These are phyloP conservation scores for Scaptomyza cyrtandrae DNA, from an alignment of 2,888 invertebrate species.

Conservation along the genomic window DNA sequence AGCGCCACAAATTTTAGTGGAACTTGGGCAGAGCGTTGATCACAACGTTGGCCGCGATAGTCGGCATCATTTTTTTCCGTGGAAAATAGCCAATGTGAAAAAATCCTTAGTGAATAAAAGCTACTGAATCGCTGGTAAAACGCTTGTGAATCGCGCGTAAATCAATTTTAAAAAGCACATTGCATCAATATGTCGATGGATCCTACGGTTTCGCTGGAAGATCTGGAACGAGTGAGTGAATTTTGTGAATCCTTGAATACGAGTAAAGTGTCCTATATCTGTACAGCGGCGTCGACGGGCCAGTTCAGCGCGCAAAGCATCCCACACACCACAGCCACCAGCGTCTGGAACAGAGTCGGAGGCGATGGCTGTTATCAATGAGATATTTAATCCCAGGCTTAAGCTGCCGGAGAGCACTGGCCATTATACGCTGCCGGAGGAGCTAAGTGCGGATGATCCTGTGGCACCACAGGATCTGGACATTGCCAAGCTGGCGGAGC, in stretches of 20 bases:
- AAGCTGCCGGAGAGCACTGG: conserved; percentile 81
- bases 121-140: background rate
- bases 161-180: background rate
- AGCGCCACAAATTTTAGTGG: conserved; percentile 73
- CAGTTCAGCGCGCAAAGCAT: conserved; percentile 75
- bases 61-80: conserved; percentile 25
- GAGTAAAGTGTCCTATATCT: background rate
- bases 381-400: conserved; percentile 84
- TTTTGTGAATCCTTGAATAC: background rate
- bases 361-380: conserved; percentile 83
- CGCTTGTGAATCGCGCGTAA: background rate
- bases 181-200: conserved; percentile 77
- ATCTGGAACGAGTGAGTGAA: conserved; percentile 81
- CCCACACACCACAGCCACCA: conserved; percentile 65
- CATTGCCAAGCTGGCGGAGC: conserved; percentile 87
- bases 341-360: conserved; percentile 75
- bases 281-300: conserved; percentile 79
- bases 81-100: conserved; percentile 6
- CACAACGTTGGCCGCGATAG: conserved; percentile 63
- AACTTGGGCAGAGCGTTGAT: conserved; percentile 72
- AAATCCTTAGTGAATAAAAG: conserved; percentile 1
- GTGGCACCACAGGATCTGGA: conserved; percentile 87
- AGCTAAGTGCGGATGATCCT: conserved; percentile 81
- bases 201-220: conserved; percentile 81
- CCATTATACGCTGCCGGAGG: conserved; percentile 81